These are phyloP conservation scores for Triplophysa bombifrons DNA, from an alignment of 2,797 vertebrate species.

Conservation along the genomic window DNA sequence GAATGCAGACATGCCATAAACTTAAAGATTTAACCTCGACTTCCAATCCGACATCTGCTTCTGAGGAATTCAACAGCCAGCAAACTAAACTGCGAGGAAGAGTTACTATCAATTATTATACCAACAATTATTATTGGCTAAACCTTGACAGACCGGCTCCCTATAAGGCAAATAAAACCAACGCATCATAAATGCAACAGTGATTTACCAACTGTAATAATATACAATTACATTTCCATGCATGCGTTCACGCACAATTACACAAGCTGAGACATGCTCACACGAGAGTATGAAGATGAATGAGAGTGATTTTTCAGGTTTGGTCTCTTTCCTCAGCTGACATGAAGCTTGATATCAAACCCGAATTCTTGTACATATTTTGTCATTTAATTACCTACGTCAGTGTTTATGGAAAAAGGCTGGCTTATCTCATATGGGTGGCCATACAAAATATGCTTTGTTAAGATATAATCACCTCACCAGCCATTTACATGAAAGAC, in stretches of 20 bases:
- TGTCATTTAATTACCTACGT: background rate
- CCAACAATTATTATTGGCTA: background rate
- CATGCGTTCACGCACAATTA: background rate
- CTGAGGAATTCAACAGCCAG: slow-evolving; percentile 5
- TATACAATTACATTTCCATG: slow-evolving; percentile 3
- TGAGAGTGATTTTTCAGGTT: background rate
- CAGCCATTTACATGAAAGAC: background rate
- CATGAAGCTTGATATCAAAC: background rate
- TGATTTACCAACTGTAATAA: slow-evolving; percentile 33
- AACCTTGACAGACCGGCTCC: slow-evolving; percentile 2
- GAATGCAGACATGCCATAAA: slow-evolving; percentile 35
- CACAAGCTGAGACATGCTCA: slow-evolving; percentile 4
- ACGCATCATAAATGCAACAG: slow-evolving; percentile 37
- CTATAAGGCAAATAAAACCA: slow-evolving; percentile 18
- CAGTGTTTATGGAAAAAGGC: background rate
- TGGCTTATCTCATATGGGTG: background rate
- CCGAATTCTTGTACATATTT: background rate
- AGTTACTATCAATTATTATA: background rate
- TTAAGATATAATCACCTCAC: background rate
- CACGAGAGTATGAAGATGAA: background rate
- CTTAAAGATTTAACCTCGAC: slow-evolving; percentile 14
- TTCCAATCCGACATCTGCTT: slow-evolving; percentile 25
- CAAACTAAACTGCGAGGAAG: background rate
- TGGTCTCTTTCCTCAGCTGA: background rate
- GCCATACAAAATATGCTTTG: background rate